Percentiles rank a stretch among this genome's conserved stretches.
These are phyloP conservation scores for Caenorhabditis auriculariae DNA, from an alignment of 2,888 invertebrate species.

Conservation along the genomic window DNA sequence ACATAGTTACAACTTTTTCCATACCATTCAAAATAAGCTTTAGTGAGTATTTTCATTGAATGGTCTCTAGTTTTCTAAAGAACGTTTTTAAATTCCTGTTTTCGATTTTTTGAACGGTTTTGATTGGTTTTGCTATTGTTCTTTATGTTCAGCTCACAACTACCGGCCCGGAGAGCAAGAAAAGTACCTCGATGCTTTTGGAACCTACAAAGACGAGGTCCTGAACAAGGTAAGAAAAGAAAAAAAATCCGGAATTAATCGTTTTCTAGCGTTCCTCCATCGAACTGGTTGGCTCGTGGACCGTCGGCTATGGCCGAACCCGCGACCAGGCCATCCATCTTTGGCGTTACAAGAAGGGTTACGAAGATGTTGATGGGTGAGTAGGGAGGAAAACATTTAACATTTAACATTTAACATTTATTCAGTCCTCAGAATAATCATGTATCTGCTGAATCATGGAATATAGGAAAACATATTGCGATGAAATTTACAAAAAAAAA, in stretches of 20 bases:
- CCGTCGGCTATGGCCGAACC: slow-evolving; percentile 82
- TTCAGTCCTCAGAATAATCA: too few species aligned
- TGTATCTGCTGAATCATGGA: too few species aligned
- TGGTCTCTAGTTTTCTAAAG: too few species aligned
- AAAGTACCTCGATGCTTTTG: slow-evolving; percentile 52
- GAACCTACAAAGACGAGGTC: slow-evolving; percentile 48
- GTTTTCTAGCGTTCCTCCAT: slow-evolving; percentile 34
- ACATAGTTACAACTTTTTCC: too few species aligned
- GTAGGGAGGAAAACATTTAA: too few species aligned
- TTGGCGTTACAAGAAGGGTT: slow-evolving; percentile 93
- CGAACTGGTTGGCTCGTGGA: slow-evolving; percentile 91
- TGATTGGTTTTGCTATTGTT: neutral
- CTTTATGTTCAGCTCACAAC: slow-evolving; percentile 58
- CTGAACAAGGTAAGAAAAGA: slow-evolving; percentile 14
- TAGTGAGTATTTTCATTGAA: too few species aligned
- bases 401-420: too few species aligned
- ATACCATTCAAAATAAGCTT: too few species aligned
- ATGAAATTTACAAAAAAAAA: too few species aligned
- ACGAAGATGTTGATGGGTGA: slow-evolving; percentile 71
- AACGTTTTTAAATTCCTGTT: too few species aligned
- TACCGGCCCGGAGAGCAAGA: slow-evolving; percentile 51
- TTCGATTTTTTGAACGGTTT: neutral
- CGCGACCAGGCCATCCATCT: slow-evolving; percentile 94
- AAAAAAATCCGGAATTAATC: neutral
- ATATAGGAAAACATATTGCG: neutral